These are phyloP conservation scores for Varroa destructor DNA, from an alignment of 1,140 invertebrate genomes.

Conservation along the genomic window DNA sequence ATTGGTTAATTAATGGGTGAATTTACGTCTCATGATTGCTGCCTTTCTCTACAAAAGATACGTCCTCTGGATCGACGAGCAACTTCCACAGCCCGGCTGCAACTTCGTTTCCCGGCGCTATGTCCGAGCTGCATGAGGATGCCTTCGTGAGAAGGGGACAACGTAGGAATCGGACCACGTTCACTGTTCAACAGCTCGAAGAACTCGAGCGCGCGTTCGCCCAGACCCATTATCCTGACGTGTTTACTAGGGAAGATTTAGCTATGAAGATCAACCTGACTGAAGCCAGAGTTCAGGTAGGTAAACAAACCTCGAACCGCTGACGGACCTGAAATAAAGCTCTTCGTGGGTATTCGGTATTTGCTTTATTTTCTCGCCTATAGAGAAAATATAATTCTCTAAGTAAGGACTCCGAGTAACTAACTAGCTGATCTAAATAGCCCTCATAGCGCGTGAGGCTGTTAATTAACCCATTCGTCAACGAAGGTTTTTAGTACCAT, in stretches of 20 bases:
- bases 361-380: too few species aligned
- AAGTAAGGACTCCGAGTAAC: too few species aligned
- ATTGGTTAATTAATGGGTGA: too few species aligned
- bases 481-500: too few species aligned
- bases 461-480: too few species aligned
- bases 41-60: conserved; percentile 29
- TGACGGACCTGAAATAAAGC: neutral
- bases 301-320: conserved; percentile 31
- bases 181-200: conserved; percentile 88
- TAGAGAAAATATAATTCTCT: too few species aligned
- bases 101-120: conserved; percentile 60
- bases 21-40: too few species aligned
- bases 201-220: conserved; percentile 93
- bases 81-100: conserved; percentile 45
- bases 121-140: conserved; percentile 82
- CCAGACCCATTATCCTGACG: conserved; percentile 94
- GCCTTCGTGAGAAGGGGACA: conserved; percentile 90
- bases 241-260: conserved; percentile 89
- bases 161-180: conserved; percentile 84
- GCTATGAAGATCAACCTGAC: conserved; percentile 97
- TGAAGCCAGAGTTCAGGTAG: conserved; percentile 89
- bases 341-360: neutral
- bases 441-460: too few species aligned
- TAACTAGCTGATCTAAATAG: too few species aligned
- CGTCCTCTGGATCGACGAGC: conserved; percentile 24